Base-by-base conservation (phyloP, 2,797 vertebrate species). In the Denticeps clupeoides region DNA sequence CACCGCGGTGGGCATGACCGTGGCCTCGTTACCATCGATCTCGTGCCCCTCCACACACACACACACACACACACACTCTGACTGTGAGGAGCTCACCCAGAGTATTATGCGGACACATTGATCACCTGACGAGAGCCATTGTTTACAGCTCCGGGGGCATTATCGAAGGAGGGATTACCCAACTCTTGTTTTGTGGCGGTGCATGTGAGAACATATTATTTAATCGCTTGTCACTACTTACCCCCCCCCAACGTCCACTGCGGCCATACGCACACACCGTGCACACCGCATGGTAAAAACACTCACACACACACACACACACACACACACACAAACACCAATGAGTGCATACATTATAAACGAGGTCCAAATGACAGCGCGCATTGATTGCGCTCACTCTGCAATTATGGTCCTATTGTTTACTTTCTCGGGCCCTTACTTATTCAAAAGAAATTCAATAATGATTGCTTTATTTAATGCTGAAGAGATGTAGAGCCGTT, bases 401-500 rank as follows among this genome's bases (percentile, higher is more conserved):
- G 90, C 90, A 97, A 96, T 99, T 97, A 96, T 93, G 89, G 89
- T 89, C 86, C 88, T 87, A 93, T 98, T 97, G 91, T 97, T 96
- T 97, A 96, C 92, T 93, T 97, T 93, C 89, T n/a, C 83, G 89
- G 88, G 84, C 88, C 90, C 91, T 91, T 90, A 81, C 89, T 94
- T 89, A 93, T 93, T 95, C 89, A 87, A 93, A 93, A 79, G 86
- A 89, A 97, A 94, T 94, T 92, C 93, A 89, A 95, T 97, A 95
- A 95, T 94, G 93, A 97, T 97, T 93, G 92, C 90, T 92, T 94
- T 94, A 93, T 91, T 97, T 96, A 93, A 92, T 92, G 89, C 92
- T 94, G 92, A 92, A 90, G 89, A 87, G 88, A 87, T 83, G 86
- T 82, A 84, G 87, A 92, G 88, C 89, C 89, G 73, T 81, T 63